Conservation (phyloP, 2,113 vertebrate species). For the Eclectus roratus region DNA sequence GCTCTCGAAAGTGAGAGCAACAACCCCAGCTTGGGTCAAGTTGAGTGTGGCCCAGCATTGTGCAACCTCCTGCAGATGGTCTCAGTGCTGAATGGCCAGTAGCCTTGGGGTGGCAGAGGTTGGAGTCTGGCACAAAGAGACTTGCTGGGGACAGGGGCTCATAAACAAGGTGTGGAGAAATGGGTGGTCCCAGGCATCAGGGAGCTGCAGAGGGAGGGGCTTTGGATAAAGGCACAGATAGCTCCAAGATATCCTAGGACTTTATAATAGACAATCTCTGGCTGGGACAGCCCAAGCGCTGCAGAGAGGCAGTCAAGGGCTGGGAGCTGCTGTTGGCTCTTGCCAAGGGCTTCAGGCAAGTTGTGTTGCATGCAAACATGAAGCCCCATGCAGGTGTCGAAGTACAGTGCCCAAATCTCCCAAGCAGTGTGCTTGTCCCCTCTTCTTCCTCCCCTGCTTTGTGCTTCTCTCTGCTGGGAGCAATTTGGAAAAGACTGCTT, state of each 20-base stretch:
- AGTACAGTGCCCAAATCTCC: neutral
- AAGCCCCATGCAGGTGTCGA: neutral
- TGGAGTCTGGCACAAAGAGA: neutral
- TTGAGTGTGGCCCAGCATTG: neutral
- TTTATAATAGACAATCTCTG: neutral
- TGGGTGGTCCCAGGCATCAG: neutral
- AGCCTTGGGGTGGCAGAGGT: neutral
- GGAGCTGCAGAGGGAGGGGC: neutral
- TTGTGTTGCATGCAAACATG: neutral
- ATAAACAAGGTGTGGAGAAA: neutral
- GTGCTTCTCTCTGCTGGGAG: neutral
- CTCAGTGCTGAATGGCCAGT: neutral
- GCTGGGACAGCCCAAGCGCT: neutral
- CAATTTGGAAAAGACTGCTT: neutral
- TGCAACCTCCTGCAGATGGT: neutral
- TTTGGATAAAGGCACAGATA: neutral
- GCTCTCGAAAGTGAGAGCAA: conserved; percentile 7
- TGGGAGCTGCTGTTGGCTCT: neutral
- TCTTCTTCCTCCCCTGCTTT: neutral
- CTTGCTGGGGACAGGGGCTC: neutral
- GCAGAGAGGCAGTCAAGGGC: neutral
- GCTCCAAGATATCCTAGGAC: neutral
- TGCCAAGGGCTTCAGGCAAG: neutral
- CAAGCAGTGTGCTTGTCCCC: neutral
- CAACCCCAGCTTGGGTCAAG: neutral